Evolutionary conservation across 2,888 invertebrate species (phyloP).

Genomic region (Anorthoa munda): DNA sequence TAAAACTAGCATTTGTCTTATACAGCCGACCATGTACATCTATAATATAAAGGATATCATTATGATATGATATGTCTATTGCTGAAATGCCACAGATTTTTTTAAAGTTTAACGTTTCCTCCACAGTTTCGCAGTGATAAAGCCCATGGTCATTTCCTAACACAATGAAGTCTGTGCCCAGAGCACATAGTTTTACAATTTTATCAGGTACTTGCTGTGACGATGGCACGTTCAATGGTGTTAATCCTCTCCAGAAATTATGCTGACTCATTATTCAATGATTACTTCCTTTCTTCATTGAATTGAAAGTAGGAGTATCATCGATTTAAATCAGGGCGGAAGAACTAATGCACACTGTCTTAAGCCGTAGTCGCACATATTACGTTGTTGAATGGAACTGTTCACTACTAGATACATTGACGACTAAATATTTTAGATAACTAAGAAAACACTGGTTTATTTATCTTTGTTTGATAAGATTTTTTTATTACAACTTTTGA

Average conservation of each 20-base stretch:
- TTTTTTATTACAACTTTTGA: constrained; percentile 38
- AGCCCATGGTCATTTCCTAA: constrained; percentile 87
- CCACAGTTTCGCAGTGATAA: constrained; percentile 84
- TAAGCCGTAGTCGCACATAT: constrained; percentile 50
- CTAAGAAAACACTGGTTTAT: constrained; percentile 53
- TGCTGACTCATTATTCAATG: constrained; percentile 87
- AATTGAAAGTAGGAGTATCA: constrained; percentile 74
- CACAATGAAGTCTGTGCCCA: constrained; percentile 83
- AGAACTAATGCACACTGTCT: constrained; percentile 65
- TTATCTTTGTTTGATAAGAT: constrained; percentile 54
- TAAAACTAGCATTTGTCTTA: constrained; percentile 90
- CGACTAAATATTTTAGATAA: constrained; percentile 41
- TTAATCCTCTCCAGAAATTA: constrained; percentile 88
- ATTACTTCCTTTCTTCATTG: constrained; percentile 70
- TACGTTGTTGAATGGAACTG: constrained; percentile 30
- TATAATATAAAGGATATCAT: constrained; percentile 91
- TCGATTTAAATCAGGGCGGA: constrained; percentile 69
- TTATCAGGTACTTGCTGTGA: constrained; percentile 86
- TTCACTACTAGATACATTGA: constrained; percentile 61
- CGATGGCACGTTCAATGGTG: constrained; percentile 78
- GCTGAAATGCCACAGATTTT: constrained; percentile 90
- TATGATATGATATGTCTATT: constrained; percentile 92
- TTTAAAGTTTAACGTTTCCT: constrained; percentile 84
- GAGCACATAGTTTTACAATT: constrained; percentile 86
- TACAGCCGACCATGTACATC: constrained; percentile 92